Evolutionary conservation across 2,888 invertebrate species (phyloP).

Genomic region (Ypsolopha scabrella): DNA sequence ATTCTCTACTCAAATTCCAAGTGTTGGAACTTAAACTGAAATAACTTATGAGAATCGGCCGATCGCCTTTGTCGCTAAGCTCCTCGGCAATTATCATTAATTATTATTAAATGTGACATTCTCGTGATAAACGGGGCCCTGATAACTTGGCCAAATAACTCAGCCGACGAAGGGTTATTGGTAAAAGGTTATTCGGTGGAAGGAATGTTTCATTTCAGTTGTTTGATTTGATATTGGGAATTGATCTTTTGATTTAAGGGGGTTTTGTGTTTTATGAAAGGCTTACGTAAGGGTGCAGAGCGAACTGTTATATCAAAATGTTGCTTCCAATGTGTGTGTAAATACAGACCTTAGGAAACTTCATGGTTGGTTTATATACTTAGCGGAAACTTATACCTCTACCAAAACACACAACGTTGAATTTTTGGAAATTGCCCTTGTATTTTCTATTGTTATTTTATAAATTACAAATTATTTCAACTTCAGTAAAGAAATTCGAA

Average conservation of each 20-base stretch:
- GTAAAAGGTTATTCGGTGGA: constrained; percentile 18
- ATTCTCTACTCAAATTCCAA: constrained; percentile 64
- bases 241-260: neutral
- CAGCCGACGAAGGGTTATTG: constrained; percentile 25
- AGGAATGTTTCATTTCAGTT: neutral
- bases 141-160: constrained; percentile 67
- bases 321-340: too few relatives aligned
- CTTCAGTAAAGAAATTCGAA: too few relatives aligned
- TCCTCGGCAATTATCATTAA: constrained; percentile 69
- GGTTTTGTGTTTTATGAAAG: neutral
- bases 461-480: too few relatives aligned
- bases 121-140: constrained; percentile 59
- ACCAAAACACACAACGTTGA: too few relatives aligned
- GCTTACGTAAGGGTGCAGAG: too few relatives aligned
- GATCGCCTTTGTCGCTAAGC: constrained; percentile 67
- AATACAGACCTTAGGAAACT: too few relatives aligned
- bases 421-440: too few relatives aligned
- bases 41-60: constrained; percentile 66
- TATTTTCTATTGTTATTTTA: too few relatives aligned
- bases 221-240: neutral
- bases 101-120: constrained; percentile 69
- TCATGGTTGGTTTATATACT: too few relatives aligned
- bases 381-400: too few relatives aligned
- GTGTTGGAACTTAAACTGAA: constrained; percentile 59
- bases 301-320: too few relatives aligned